Evolutionary conservation across 1,140 invertebrate genomes (phyloP).

Genomic region (Zaprionus davidi): DNA sequence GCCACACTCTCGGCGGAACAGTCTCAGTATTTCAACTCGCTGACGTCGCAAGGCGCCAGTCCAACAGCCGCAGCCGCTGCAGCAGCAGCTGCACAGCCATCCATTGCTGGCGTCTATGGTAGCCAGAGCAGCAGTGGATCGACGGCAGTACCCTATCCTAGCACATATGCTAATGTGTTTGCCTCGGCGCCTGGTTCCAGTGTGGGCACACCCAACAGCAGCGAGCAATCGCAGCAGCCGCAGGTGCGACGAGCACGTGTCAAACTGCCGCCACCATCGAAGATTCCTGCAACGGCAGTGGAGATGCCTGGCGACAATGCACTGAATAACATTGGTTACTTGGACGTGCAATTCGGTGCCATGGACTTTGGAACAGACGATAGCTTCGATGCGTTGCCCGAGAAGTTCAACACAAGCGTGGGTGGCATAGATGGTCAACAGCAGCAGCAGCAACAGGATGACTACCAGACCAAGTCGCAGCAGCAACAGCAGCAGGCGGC

Average conservation of each 20-base stretch:
- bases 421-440: conserved; percentile 68
- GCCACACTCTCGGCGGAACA: conserved; percentile 82
- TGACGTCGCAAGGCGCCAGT: conserved; percentile 73
- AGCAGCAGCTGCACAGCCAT: conserved; percentile 42
- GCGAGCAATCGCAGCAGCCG: conserved; percentile 85
- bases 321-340: conserved; percentile 89
- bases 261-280: conserved; percentile 95
- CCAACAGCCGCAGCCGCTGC: conserved; percentile 47
- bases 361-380: conserved; percentile 91
- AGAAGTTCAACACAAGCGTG: conserved; percentile 84
- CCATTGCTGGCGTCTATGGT: conserved; percentile 43
- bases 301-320: conserved; percentile 96
- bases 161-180: conserved; percentile 77
- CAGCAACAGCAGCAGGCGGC: conserved; percentile 69
- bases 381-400: conserved; percentile 85
- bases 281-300: conserved; percentile 96
- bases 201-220: conserved; percentile 61
- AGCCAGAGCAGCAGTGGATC: conserved; percentile 23
- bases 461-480: conserved; percentile 79
- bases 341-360: conserved; percentile 97
- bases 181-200: conserved; percentile 67
- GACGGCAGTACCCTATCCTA: conserved; percentile 58
- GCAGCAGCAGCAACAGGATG: conserved; percentile 71
- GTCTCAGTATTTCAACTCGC: conserved; percentile 84
- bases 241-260: conserved; percentile 89